These are phyloP conservation scores for Vanacampus margaritifer DNA, from an alignment of 2,113 vertebrate species.

Conservation along the genomic window DNA sequence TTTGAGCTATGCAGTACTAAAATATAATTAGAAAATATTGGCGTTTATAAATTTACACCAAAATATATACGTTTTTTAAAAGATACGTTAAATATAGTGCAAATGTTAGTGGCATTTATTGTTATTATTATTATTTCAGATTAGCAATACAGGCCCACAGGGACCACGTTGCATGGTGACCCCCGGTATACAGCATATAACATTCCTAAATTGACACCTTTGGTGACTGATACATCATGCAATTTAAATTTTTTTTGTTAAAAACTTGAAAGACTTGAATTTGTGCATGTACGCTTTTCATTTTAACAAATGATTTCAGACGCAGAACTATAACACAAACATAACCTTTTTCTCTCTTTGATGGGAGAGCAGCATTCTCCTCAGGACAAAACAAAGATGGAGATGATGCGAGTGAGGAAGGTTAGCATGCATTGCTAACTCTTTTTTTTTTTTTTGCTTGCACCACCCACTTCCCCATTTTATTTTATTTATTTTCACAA, in stretches of 20 bases:
- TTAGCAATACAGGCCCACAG: too few relatives aligned
- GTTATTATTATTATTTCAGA: too few relatives aligned
- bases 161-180: too few relatives aligned
- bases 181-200: too few relatives aligned
- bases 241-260: background rate
- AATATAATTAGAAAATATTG: too few relatives aligned
- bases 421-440: slow-evolving; percentile 72
- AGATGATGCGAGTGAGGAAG: slow-evolving; percentile 93
- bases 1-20: too few relatives aligned
- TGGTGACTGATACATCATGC: too few relatives aligned
- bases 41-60: too few relatives aligned
- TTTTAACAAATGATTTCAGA: background rate
- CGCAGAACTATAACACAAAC: background rate
- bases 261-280: background rate
- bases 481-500: background rate
- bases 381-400: slow-evolving; percentile 79
- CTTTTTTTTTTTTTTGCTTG: slow-evolving; percentile 21
- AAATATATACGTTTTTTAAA: too few relatives aligned
- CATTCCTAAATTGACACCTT: too few relatives aligned
- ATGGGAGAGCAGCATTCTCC: slow-evolving; percentile 79
- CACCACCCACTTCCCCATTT: slow-evolving; percentile 7
- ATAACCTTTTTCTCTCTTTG: slow-evolving; percentile 34
- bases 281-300: background rate
- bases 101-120: too few relatives aligned
- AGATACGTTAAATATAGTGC: too few relatives aligned